Percentiles rank a stretch among this genome's conserved stretches.
Conservation (phyloP, 2,113 vertebrate species). For the Phocoena phocoena region DNA sequence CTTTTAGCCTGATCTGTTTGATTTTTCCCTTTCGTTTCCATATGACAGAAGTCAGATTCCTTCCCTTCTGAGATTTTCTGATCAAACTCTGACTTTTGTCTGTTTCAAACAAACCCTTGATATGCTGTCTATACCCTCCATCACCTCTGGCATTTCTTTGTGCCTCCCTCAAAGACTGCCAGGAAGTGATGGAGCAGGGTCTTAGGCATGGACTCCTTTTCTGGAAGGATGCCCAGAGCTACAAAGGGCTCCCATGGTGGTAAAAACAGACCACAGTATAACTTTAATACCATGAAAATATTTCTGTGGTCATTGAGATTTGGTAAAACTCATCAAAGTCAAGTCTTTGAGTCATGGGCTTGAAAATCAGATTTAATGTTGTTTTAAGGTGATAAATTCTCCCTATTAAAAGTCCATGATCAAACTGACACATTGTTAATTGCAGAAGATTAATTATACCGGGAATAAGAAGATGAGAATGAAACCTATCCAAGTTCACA, state of each 20-base stretch:
- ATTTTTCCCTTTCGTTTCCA: constrained; percentile 3
- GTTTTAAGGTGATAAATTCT: constrained; percentile 49
- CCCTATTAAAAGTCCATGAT: constrained; percentile 60
- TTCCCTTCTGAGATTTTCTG: constrained; percentile 5
- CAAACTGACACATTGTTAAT: constrained; percentile 47
- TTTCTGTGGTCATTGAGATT: background rate
- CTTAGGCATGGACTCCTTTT: background rate
- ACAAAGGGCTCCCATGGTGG: background rate
- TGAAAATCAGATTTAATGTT: constrained; percentile 33
- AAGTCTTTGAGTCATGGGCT: background rate
- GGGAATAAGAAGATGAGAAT: constrained; percentile 53
- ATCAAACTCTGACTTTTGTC: constrained; percentile 17
- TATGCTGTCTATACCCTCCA: background rate
- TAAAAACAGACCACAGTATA: background rate
- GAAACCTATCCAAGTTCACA: constrained; percentile 37
- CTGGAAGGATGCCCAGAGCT: background rate
- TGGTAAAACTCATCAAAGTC: background rate
- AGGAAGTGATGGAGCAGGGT: background rate
- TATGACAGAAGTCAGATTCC: background rate
- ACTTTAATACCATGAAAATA: background rate
- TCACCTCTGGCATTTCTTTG: background rate
- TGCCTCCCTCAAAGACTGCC: background rate
- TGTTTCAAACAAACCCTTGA: background rate
- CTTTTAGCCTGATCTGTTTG: background rate
- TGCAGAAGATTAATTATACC: constrained; percentile 58